Base-by-base conservation (phyloP, 2,888 invertebrate species). In the Drosophila paranaensis region DNA sequence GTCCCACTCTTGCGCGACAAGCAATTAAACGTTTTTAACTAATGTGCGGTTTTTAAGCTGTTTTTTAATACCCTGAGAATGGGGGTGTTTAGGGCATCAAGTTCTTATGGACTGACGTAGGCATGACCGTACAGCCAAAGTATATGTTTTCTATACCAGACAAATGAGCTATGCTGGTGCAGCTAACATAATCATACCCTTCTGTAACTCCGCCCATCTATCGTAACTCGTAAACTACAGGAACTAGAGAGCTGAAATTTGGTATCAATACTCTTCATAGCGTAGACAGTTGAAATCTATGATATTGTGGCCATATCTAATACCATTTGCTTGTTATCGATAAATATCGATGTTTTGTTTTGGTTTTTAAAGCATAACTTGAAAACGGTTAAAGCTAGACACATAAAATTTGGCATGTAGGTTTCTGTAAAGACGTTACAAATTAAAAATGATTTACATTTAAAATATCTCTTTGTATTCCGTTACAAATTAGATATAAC, bases 21-120 rank as follows among this genome's bases (percentile, higher is more conserved):
- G 51, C 60, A 77, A 79, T 79, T 80, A 80, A 80, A 77, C 63
- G 54, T 33, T 74, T 46, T 58, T 63, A 42, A 25, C 37, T 53
- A 70, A 71, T 66, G 4, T 40, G 62, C 53, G 71, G 62, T 48
- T 25, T 76, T 76, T 56, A 54, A 53, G 51, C 33, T 51, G 25
- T 53, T 37, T 37, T 37, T 8, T 0, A 37, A 37, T 53, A 35
- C 48, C 48, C 48, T 50, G 8, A 35, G 3, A 20, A 30, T 6
- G 30, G 33, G 33, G 48, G 16, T 6, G 33, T 50, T 3, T 6
- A 3, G 50, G 11, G 33, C 6, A 16, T 50, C 16, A 16, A 10
- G 6, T 6, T 50, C 33, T 13, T 13, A 33, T 16, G 16, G 0
- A 33, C 2, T 13, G 16, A 16, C 11, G 11, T 0, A 33, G 11